These are phyloP conservation scores for Poeciliopsis gracilis DNA, from an alignment of 2,797 vertebrate genomes.

Conservation along the genomic window DNA sequence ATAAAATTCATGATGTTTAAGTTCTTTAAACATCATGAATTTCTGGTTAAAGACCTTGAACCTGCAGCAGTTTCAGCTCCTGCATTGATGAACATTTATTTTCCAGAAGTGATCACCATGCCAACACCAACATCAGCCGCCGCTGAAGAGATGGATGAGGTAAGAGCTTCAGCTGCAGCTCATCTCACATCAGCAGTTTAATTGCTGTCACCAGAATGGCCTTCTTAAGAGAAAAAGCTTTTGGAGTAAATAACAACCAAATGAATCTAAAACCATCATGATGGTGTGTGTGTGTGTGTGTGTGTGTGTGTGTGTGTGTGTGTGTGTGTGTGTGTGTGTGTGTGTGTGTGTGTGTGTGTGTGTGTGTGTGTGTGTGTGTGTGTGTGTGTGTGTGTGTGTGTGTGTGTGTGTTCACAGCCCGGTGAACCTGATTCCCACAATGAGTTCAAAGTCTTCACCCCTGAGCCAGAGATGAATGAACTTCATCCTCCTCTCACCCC, in stretches of 20 bases:
- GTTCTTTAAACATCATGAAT: not conserved
- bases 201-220: not conserved
- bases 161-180: constrained; percentile 56
- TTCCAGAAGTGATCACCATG: constrained; percentile 39
- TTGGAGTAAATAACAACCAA: not conserved
- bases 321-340: too few relatives aligned
- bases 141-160: constrained; percentile 65
- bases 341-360: too few relatives aligned
- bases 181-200: not conserved
- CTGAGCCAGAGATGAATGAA: constrained; percentile 45
- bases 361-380: too few relatives aligned
- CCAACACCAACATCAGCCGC: constrained; percentile 56
- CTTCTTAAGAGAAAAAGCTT: not conserved
- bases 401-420: constrained; percentile 50
- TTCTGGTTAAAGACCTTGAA: not conserved
- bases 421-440: constrained; percentile 69
- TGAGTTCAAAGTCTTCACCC: constrained; percentile 57
- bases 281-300: constrained; percentile 4
- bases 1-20: too few relatives aligned
- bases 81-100: not conserved
- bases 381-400: too few relatives aligned
- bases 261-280: not conserved
- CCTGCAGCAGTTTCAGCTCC: not conserved
- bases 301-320: too few relatives aligned
- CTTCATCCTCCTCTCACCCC: constrained; percentile 41